phyloP scores from a whole-genome alignment of 2,797 vertebrate genomes.

The Rhadinocentrus ornatus region DNA sequence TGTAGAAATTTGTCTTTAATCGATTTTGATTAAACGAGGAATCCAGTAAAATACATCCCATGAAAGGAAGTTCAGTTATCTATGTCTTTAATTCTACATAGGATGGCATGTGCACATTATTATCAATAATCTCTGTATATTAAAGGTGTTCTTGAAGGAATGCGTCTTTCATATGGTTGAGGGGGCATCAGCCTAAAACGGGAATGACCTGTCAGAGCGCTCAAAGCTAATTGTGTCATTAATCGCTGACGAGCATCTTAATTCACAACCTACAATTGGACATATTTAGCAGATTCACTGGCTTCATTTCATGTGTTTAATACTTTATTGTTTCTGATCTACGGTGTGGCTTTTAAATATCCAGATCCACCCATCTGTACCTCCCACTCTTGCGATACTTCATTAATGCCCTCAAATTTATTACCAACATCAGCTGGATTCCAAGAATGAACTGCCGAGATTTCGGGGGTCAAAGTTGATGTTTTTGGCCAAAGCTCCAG shows the following conservation, averaged over 20 bases:
- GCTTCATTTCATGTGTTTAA: not conserved
- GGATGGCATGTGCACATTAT: too few species aligned
- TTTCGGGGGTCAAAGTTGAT: not conserved
- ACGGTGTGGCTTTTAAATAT: not conserved
- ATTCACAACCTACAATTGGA: not conserved
- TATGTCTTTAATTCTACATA: too few species aligned
- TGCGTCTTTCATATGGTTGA: constrained; percentile 4
- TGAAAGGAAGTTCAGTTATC: too few species aligned
- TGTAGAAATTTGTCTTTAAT: too few species aligned
- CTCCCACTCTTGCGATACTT: not conserved
- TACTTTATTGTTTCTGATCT: not conserved
- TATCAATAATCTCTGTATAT: too few species aligned
- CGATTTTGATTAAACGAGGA: too few species aligned
- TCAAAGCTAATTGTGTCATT: not conserved
- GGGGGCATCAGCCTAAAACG: not conserved
- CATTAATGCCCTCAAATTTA: not conserved
- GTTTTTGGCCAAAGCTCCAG: not conserved
- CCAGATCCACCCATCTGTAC: not conserved
- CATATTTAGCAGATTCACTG: not conserved
- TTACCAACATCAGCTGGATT: not conserved
- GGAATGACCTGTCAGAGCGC: too few species aligned
- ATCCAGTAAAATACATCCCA: too few species aligned
- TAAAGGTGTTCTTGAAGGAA: not conserved
- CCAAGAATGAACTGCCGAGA: not conserved
- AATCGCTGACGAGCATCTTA: not conserved